Conservation (phyloP, 2,113 vertebrate genomes). For the Zosterops borbonicus region DNA sequence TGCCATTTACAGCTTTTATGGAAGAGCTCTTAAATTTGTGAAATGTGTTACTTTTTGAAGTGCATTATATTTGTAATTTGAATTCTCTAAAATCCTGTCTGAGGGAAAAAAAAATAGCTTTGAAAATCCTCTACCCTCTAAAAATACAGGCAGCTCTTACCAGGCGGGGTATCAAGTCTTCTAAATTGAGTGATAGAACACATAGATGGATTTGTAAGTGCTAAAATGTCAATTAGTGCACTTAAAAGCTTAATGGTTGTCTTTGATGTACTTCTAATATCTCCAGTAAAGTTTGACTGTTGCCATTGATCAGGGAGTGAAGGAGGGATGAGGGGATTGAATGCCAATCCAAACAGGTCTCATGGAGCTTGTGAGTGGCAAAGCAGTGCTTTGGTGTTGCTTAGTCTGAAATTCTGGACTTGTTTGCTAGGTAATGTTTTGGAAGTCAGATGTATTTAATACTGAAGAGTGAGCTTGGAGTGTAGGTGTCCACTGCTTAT, state of each 20-base stretch:
- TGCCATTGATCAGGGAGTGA: constrained; percentile 6
- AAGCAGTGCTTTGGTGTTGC: background rate
- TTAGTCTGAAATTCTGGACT: background rate
- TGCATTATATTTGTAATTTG: constrained; percentile 48
- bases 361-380: fast-evolving
- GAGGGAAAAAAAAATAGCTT: background rate
- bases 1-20: constrained; percentile 48
- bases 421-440: background rate
- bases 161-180: background rate
- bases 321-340: background rate
- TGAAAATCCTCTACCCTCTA: background rate
- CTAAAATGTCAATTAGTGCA: constrained; percentile 63
- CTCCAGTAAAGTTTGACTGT: constrained; percentile 47
- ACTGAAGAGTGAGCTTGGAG: background rate
- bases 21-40: constrained; percentile 50
- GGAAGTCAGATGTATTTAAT: background rate
- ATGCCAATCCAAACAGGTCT: background rate
- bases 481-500: background rate
- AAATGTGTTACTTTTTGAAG: constrained; percentile 59
- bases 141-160: background rate
- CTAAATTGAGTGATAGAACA: constrained; percentile 28
- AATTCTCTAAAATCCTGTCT: constrained; percentile 24
- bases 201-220: constrained; percentile 58
- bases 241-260: constrained; percentile 59
- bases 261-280: constrained; percentile 62